Evolutionary conservation across 2,888 invertebrate species (phyloP), one percentile per base, ranked within the genome.

Genomic region (Stictocephala bisonia): DNA sequence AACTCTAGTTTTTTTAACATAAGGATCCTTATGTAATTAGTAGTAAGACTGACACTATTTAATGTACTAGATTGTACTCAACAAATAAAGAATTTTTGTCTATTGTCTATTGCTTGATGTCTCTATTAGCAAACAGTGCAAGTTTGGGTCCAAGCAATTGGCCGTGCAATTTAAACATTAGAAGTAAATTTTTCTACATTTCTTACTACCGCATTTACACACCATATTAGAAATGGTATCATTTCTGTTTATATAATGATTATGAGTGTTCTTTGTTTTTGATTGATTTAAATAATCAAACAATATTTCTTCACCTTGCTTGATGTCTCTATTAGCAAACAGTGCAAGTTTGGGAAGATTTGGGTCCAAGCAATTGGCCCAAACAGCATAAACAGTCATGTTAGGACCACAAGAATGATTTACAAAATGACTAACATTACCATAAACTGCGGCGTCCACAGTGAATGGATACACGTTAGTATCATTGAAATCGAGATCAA

Each of bases 321-420:
- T 88, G 74, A 98, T 96, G 76, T 93, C 91, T 35, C 91, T 87
- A 11, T 90, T 88, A 0, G 97, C 91, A 84, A 97, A 99, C 69
- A 98, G 86, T 0, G 95, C 96, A 77, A 98, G 86, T 80, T 92
- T 90, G 0, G 97, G 97, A 75, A 98, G 84, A 81, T 95, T 91
- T 0, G 93, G 92, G 83, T 98, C 96, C 4, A 95, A 85, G 79
- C 95, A 95, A 82, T 97, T 91, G 15, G 95, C 93, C 95, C 95
- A 98, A 1, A 96, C 94, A 0, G 93, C 94, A 86, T 92, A 96
- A 0, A 97, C 95, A 0, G 90, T 92, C 73, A 96, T 85, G 84
- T 98, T 98, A 0, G 98, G 97, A 80, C 95, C 93, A 84, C 98
- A 98, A 0, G 96, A 96, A 84, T 98, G 97, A 83, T 97, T 98